Evolutionary conservation across 2,797 vertebrate genomes (phyloP), one percentile per base, ranked within the genome.

Genomic region (Mormyrops boulengeri): DNA sequence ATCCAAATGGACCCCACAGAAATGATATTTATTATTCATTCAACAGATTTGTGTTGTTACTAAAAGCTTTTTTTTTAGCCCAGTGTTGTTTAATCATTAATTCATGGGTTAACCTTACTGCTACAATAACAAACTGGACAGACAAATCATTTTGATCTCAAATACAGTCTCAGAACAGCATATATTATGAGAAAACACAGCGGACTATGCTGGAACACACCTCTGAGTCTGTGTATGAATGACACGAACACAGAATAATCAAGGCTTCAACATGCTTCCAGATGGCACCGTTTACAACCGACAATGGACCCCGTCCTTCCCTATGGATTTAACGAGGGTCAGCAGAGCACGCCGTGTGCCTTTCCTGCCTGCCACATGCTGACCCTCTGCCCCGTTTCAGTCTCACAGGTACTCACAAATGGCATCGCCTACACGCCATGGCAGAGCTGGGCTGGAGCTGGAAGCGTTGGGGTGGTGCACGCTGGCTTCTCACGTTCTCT

Each of bases 391-490:
- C 38, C 57, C 34, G 52, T 90, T 73, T 30, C 3, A 52, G 82
- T 19, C 17, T 8, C 41, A 82, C 38, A n/a, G 66, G 92, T 97
- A 99, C 98, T 99, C 97, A 99, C 98, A 98, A 97, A 95, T 97
- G 97, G 93, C 97, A 97, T 94, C 98, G 97, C 93, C 97, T 95
- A 95, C 97, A 98, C 88, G 97, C 98, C 97, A 99, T 98, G 93
- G 96, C 96, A 1, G 95, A 95, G 90, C 94, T 92, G 90, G 89
- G 19, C 91, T 90, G 41, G 93, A 94, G 93, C 94, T 93, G 92
- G 92, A 94, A 9, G 93, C 90, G 88, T 8, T 26, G 22, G 62
- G 62, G 12, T 87, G 86, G 34, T 4, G 86, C 85, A 87, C 86
- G 86, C 53, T 60, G 49, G n/a, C 22, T 85, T 85, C 82, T 50